Base-by-base conservation (phyloP, 2,797 vertebrate genomes). In the Melanotaenia parkinsoni region DNA sequence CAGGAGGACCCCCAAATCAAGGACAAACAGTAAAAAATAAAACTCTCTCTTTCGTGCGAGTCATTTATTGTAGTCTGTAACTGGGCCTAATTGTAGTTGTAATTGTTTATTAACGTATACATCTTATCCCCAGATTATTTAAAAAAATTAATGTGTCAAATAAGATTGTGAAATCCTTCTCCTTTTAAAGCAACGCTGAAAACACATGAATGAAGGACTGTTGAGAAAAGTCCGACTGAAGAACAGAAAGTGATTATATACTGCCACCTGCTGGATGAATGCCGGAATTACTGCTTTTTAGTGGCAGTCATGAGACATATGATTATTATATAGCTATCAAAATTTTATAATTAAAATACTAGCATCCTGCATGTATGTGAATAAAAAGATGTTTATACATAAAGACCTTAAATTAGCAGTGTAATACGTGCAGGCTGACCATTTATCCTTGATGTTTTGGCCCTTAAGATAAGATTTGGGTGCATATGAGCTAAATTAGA, bases 181-280 rank as follows among this genome's bases (percentile, higher is more conserved):
- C 6, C 20, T 47, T 11, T 43, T 38, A 38, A 12, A 43, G 14
- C 13, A 40, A 13, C 14, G 12, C 38, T 47, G 18, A 47, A 18
- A 20, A 47, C 43, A 20, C 43, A 47, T 0, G 5, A 33, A 18
- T 3, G 26, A 20, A 16, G 3, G 2, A 32, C 2, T 28, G n/a
- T 1, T 24, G 1, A 2, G 8, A 59, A 45, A 30, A 61, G 37
- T 65, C 14, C 38, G 13, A 37, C 32, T 14, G 3, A 38, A 0
- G 8, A 59, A 43, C 5, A 32, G 11, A 40, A 45, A 59, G 47
- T 75, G 4, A n/a, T 37, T 4, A 51, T 68, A 53, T 76, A 33
- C 72, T 66, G 58, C 85, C 89, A 64, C 51, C 91, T 93, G 59
- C 67, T 86, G 92, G 87, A 67, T 7, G 58, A 12, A 30, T 2